These are phyloP conservation scores for Drosophila nr. fundita DNA, from an alignment of 2,888 invertebrate species.

Conservation along the genomic window DNA sequence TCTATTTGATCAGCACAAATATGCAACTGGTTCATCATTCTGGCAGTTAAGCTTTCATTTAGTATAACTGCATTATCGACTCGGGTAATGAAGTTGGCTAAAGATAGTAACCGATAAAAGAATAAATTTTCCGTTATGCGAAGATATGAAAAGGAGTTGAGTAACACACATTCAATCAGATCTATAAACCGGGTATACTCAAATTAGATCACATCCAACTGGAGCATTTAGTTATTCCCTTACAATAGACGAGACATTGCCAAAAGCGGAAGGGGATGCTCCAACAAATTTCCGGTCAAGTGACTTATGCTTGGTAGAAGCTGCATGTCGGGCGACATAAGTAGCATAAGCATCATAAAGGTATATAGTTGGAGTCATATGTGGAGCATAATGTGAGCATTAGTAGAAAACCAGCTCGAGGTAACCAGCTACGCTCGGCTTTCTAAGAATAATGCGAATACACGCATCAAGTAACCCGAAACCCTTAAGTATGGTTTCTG, in stretches of 20 bases:
- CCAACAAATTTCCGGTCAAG: slow-evolving; percentile 49
- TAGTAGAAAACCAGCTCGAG: not conserved
- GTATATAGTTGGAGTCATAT: slow-evolving; percentile 16
- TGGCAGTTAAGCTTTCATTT: not conserved
- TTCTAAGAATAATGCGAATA: slow-evolving; percentile 82
- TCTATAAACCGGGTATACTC: no score
- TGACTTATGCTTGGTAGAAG: slow-evolving; percentile 18
- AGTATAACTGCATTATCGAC: not conserved
- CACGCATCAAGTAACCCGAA: slow-evolving; percentile 80
- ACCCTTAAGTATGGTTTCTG: slow-evolving; percentile 81
- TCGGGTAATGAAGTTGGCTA: not conserved
- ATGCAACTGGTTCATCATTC: not conserved
- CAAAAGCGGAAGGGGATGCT: slow-evolving; percentile 19
- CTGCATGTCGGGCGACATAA: slow-evolving; percentile 30
- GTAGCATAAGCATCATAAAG: slow-evolving; percentile 29
- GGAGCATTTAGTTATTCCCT: not conserved
- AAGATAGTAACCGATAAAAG: not conserved
- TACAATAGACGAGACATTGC: slow-evolving; percentile 1
- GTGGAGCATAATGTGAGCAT: slow-evolving; percentile 41
- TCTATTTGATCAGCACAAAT: not conserved
- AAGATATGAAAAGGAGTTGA: not conserved
- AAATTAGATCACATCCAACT: not conserved
- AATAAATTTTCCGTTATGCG: not conserved
- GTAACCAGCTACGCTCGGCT: slow-evolving; percentile 69
- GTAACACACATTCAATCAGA: not conserved